These are phyloP conservation scores for Caenorhabditis sp. DNA, from an alignment of 2,888 invertebrate genomes.

Conservation along the genomic window DNA sequence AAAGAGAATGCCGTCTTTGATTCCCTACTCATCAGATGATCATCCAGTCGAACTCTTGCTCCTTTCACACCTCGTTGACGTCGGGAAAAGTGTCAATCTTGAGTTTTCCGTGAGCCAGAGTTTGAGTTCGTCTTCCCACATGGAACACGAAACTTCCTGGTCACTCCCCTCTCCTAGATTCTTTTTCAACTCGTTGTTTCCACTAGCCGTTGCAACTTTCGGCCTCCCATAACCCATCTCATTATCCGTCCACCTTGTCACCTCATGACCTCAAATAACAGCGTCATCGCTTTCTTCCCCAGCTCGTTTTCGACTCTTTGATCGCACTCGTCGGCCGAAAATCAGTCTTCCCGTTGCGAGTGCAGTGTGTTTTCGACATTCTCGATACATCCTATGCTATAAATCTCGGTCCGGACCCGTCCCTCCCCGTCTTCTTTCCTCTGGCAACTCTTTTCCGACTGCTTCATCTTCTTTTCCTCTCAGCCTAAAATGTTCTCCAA, in stretches of 20 bases:
- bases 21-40: slow-evolving; percentile 47
- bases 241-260: slow-evolving; percentile 14
- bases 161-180: slow-evolving; percentile 3
- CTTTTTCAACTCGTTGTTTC: background rate
- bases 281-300: slow-evolving; percentile 32
- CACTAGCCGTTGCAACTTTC: slow-evolving; percentile 28
- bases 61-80: slow-evolving; percentile 39
- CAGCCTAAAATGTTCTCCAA: slow-evolving; percentile 69
- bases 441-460: slow-evolving; percentile 17
- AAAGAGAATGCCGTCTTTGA: slow-evolving; percentile 43
- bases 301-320: slow-evolving; percentile 31
- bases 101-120: background rate
- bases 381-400: slow-evolving; percentile 25
- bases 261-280: slow-evolving; percentile 49
- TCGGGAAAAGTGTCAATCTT: slow-evolving; percentile 1
- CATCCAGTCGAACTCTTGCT: slow-evolving; percentile 10
- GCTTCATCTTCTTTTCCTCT: background rate
- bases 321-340: slow-evolving; percentile 34
- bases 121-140: slow-evolving; percentile 15
- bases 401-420: slow-evolving; percentile 26
- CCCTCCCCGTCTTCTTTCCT: slow-evolving; percentile 4
- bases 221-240: slow-evolving; percentile 9
- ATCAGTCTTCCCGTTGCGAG: slow-evolving; percentile 33
- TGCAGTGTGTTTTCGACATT: slow-evolving; percentile 40
- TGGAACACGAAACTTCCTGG: slow-evolving; percentile 15